Conservation (phyloP, 30 jellyfish, hydroid and myxozoan species). For the Chironex yamaguchii region DNA sequence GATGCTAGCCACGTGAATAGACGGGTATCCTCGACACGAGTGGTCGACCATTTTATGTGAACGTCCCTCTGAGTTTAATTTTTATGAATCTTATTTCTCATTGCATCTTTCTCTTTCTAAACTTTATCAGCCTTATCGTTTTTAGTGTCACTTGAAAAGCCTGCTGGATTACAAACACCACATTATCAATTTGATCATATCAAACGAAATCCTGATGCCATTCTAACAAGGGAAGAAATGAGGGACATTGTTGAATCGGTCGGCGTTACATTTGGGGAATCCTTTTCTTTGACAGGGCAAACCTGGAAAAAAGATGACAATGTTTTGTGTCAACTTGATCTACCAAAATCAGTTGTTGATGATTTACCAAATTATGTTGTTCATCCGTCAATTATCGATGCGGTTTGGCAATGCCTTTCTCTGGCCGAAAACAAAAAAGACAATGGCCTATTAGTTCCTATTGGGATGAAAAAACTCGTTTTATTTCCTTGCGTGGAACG, state of each 20-base stretch:
- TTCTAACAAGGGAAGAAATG: background rate
- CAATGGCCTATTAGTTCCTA: background rate
- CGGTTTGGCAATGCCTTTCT: slow-evolving; percentile 11
- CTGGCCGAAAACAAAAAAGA: background rate
- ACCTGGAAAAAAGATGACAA: slow-evolving; percentile 2
- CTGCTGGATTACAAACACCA: no score
- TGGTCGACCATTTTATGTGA: no score
- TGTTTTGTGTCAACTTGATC: background rate
- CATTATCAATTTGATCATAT: background rate
- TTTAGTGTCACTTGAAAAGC: no score
- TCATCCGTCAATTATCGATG: slow-evolving; percentile 67
- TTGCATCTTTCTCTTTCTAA: no score
- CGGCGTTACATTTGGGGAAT: slow-evolving; percentile 16
- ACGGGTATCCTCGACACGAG: no score
- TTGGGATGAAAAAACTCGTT: background rate
- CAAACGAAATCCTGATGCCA: background rate
- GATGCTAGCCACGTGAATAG: no score
- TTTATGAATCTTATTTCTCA: no score
- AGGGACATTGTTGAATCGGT: background rate
- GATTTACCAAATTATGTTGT: slow-evolving; percentile 15
- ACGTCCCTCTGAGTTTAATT: no score
- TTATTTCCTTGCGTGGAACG: no score
- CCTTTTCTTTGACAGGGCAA: slow-evolving; percentile 9
- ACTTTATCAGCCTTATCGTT: no score
- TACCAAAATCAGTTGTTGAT: background rate